Percentiles rank a stretch among this genome's conserved stretches.
Conservation (phyloP, 2,888 invertebrate species). For the Herminia tarsipennalis region DNA sequence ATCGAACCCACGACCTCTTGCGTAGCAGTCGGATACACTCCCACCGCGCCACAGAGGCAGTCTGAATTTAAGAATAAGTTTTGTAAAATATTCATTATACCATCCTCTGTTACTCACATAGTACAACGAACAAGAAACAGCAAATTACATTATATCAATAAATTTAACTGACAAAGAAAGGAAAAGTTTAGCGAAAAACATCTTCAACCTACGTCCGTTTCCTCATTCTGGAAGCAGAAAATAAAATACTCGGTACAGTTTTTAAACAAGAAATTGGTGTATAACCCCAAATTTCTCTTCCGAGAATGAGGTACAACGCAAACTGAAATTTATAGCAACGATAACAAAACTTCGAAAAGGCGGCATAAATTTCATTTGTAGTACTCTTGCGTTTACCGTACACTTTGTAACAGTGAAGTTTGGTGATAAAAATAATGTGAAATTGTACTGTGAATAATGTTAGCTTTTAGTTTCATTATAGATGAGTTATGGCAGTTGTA, state of each 20-base stretch:
- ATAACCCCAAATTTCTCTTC: constrained; percentile 24
- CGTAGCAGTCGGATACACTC: no score
- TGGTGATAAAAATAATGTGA: constrained; percentile 38
- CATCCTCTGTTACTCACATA: no score
- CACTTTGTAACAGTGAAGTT: constrained; percentile 33
- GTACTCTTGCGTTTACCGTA: constrained; percentile 52
- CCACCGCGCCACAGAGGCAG: no score
- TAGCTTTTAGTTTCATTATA: constrained; percentile 18
- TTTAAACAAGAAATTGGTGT: constrained; percentile 21
- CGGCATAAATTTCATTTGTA: constrained; percentile 67
- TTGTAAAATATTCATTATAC: no score
- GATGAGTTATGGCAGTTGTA: not conserved
- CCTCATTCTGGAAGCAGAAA: not conserved
- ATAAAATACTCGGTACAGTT: constrained; percentile 6
- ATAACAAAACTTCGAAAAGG: constrained; percentile 76
- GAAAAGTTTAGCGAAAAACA: not conserved
- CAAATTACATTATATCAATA: not conserved
- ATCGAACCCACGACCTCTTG: no score
- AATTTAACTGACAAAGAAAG: not conserved
- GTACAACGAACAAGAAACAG: no score
- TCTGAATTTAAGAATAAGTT: no score
- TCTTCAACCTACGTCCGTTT: not conserved
- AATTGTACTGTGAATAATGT: constrained; percentile 29
- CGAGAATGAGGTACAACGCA: constrained; percentile 39
- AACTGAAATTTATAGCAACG: constrained; percentile 77